Evolutionary conservation across 2,113 vertebrate genomes (phyloP).

Genomic region (Alces alces): DNA sequence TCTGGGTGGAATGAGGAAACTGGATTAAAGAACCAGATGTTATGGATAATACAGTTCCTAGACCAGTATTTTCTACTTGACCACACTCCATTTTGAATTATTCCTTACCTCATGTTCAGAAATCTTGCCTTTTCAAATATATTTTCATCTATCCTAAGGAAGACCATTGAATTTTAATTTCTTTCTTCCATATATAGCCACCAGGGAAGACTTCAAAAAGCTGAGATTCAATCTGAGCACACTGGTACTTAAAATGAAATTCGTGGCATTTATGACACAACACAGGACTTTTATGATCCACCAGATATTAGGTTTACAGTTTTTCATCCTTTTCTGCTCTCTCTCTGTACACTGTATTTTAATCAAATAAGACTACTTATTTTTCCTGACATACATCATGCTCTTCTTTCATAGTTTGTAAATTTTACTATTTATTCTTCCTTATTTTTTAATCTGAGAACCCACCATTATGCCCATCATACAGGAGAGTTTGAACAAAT

Average conservation of each 20-base stretch:
- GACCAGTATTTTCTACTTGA: background rate
- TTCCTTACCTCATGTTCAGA: background rate
- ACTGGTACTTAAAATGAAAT: slow-evolving; percentile 4
- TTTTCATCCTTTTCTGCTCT: background rate
- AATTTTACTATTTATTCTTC: background rate
- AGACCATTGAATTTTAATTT: background rate
- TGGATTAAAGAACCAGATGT: background rate
- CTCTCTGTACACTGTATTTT: background rate
- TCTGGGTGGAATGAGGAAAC: background rate
- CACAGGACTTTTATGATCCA: background rate
- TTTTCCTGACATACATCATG: background rate
- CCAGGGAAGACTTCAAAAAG: background rate
- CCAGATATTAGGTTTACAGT: background rate
- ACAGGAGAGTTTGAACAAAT: background rate
- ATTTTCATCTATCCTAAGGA: background rate
- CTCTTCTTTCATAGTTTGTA: background rate
- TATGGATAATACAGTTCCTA: background rate
- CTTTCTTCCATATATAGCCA: background rate
- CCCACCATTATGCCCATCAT: background rate
- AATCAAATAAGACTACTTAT: background rate
- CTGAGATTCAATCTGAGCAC: background rate
- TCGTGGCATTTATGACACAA: background rate
- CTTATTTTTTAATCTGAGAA: background rate
- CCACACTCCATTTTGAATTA: background rate
- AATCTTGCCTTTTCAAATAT: background rate